Conservation (phyloP, 2,797 vertebrate genomes). For the Eidolon dupreanum region DNA sequence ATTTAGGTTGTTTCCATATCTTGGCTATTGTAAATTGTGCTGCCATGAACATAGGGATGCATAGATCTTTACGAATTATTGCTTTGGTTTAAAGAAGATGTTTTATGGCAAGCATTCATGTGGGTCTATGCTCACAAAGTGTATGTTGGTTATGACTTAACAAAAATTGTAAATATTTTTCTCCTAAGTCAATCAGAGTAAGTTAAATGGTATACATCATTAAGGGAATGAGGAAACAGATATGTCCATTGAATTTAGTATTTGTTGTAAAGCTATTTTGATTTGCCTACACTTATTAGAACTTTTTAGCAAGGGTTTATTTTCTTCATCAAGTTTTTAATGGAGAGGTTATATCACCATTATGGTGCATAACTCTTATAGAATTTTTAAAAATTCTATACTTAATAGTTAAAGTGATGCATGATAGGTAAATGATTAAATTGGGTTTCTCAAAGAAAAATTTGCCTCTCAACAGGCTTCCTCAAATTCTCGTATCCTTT, state of each 20-base stretch:
- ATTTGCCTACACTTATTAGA: background rate
- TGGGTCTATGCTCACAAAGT: background rate
- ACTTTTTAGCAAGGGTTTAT: background rate
- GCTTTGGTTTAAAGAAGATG: no score
- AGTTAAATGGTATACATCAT: background rate
- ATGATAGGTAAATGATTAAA: constrained; percentile 42
- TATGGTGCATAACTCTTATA: constrained; percentile 22
- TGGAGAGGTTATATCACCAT: background rate
- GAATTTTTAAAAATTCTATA: background rate
- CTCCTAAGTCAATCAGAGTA: background rate
- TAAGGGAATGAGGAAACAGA: background rate
- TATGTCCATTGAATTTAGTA: background rate
- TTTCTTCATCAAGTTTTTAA: constrained; percentile 15
- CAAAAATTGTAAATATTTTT: background rate
- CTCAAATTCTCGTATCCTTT: background rate
- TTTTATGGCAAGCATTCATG: background rate
- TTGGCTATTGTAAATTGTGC: no score
- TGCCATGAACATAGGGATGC: no score
- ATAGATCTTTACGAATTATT: no score
- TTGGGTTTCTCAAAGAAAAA: constrained; percentile 25
- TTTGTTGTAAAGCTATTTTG: background rate
- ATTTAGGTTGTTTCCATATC: no score
- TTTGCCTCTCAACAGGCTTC: background rate
- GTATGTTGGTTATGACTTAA: background rate
- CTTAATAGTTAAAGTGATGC: constrained; percentile 34